Percentiles rank a stretch among this genome's conserved stretches.
phyloP scores from a whole-genome alignment of 2,113 vertebrate species.

The Anser cygnoides region DNA sequence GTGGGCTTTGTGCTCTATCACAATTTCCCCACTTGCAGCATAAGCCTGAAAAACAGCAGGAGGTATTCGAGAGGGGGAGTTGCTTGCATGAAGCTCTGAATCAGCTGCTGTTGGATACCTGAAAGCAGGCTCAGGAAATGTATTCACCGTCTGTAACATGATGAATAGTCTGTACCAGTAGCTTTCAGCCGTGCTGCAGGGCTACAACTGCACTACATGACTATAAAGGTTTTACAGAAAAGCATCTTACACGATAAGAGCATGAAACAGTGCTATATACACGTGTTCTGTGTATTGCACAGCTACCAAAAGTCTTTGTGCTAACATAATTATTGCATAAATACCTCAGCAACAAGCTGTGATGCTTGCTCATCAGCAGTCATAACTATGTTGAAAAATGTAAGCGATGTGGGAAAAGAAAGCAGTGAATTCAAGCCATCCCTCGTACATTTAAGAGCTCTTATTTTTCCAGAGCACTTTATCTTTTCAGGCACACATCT shows the following conservation, averaged over 20 bases:
- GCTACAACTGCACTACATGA: neutral
- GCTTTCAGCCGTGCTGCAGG: neutral
- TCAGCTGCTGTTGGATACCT: neutral
- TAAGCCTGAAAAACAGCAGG: neutral
- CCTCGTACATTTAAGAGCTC: fast-evolving
- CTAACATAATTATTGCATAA: neutral
- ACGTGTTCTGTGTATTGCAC: neutral
- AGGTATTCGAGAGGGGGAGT: neutral
- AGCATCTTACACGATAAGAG: neutral
- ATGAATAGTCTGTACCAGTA: neutral
- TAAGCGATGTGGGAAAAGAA: neutral
- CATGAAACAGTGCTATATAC: neutral
- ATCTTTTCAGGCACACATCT: neutral
- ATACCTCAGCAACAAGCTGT: neutral
- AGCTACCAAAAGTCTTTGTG: neutral
- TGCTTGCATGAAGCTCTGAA: neutral
- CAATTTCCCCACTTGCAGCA: neutral
- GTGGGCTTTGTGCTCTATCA: neutral
- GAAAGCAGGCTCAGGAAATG: neutral
- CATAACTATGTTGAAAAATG: neutral
- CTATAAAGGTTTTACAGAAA: neutral
- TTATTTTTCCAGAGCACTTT: neutral
- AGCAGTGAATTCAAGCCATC: neutral
- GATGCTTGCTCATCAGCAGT: neutral
- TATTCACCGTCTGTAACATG: neutral